Percentiles rank a stretch among this genome's conserved stretches.
Evolutionary conservation across 1,140 invertebrate genomes (phyloP).

Genomic region (Formica exsecta): DNA sequence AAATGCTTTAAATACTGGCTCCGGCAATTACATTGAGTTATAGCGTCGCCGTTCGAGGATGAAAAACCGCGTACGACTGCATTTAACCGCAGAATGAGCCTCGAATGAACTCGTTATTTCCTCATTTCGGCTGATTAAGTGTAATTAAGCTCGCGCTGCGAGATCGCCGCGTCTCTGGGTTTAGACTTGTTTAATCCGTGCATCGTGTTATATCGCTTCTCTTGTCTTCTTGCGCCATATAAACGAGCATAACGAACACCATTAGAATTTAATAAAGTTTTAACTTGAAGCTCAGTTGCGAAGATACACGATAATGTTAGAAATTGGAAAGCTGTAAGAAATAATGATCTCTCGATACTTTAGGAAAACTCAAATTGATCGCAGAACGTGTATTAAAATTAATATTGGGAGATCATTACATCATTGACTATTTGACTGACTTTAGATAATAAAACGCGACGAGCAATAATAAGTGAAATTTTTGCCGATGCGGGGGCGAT

Average conservation of each 20-base stretch:
- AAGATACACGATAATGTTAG: neutral
- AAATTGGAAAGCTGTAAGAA: neutral
- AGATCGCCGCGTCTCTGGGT: slow-evolving; percentile 13
- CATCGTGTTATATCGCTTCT: slow-evolving; percentile 2
- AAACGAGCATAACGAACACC: neutral
- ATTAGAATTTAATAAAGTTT: slow-evolving; percentile 6
- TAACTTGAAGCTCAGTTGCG: neutral
- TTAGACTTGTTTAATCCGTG: slow-evolving; percentile 31
- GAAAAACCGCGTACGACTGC: slow-evolving; percentile 54
- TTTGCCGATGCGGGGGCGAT: neutral
- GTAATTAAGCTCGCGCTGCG: slow-evolving; percentile 72
- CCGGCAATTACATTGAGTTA: slow-evolving; percentile 71
- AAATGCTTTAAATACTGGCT: slow-evolving; percentile 28
- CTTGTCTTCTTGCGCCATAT: neutral
- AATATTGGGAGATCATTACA: neutral
- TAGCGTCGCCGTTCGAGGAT: slow-evolving; percentile 46
- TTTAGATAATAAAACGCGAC: slow-evolving; percentile 3
- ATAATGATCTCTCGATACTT: neutral
- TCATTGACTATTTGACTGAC: neutral
- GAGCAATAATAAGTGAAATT: slow-evolving; percentile 49
- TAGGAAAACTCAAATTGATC: no score
- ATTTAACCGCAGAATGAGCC: slow-evolving; percentile 49
- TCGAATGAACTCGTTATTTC: slow-evolving; percentile 75
- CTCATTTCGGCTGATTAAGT: slow-evolving; percentile 74
- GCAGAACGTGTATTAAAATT: no score